Evolutionary conservation across 2,797 vertebrate genomes (phyloP).

Genomic region (Choloepus didactylus): DNA sequence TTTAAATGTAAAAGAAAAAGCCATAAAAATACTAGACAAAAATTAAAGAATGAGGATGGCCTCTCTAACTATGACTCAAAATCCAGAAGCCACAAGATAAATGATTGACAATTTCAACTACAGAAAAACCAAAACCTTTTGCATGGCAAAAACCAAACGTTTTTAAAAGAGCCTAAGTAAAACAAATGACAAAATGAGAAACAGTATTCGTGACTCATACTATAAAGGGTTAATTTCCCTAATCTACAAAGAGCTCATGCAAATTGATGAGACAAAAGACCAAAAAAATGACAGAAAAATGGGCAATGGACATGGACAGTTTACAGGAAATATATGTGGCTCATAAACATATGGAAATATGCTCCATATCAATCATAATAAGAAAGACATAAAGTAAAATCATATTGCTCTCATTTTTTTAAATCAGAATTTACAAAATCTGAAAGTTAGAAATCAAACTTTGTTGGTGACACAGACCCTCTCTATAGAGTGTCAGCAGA

Average conservation of each 20-base stretch:
- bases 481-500: background rate
- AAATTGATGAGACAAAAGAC: background rate
- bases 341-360: conserved; percentile 8
- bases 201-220: background rate
- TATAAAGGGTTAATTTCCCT: background rate
- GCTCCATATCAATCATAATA: background rate
- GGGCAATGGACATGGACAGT: background rate
- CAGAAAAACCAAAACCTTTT: background rate
- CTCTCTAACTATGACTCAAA: background rate
- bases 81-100: background rate
- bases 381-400: background rate
- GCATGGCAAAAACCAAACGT: background rate
- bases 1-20: background rate
- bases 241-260: background rate
- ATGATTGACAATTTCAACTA: background rate
- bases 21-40: background rate
- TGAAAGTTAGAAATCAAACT: background rate
- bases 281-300: background rate
- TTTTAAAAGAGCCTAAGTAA: background rate
- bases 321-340: background rate
- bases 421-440: background rate
- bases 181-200: conserved; percentile 33
- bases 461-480: background rate
- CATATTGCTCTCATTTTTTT: background rate
- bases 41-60: background rate